These are phyloP conservation scores for Rhinichthys klamathensis DNA, from an alignment of 2,113 vertebrate genomes.

Conservation along the genomic window DNA sequence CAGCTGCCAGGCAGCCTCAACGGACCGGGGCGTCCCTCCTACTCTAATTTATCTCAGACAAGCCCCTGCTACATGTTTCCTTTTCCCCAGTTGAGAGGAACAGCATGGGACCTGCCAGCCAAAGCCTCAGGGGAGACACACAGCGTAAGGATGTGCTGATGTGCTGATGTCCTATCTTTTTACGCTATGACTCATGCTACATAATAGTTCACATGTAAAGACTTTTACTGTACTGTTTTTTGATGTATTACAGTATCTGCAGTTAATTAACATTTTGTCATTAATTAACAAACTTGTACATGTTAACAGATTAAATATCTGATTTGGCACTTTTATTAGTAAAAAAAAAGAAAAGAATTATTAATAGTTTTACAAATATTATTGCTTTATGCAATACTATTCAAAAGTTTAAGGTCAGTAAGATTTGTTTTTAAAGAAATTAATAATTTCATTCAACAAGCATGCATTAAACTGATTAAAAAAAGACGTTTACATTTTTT, in stretches of 20 bases:
- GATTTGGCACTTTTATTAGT: neutral
- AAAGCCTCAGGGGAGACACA: constrained; percentile 22
- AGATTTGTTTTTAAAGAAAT: too few relatives aligned
- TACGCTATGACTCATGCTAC: neutral
- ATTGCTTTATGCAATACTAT: too few relatives aligned
- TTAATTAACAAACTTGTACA: neutral
- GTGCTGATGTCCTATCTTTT: constrained; percentile 41
- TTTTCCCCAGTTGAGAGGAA: constrained; percentile 56
- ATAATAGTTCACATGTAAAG: constrained; percentile 3
- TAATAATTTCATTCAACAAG: too few relatives aligned
- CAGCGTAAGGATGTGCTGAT: constrained; percentile 46
- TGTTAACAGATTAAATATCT: constrained; percentile 2
- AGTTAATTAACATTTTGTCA: neutral
- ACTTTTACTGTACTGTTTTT: neutral
- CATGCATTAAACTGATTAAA: too few relatives aligned
- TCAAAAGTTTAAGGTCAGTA: too few relatives aligned
- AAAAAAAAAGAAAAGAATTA: too few relatives aligned
- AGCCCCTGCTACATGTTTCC: constrained; percentile 59
- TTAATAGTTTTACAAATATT: too few relatives aligned
- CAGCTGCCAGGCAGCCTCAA: constrained; percentile 56
- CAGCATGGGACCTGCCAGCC: constrained; percentile 48
- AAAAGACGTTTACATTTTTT: too few relatives aligned
- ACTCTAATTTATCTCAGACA: constrained; percentile 74
- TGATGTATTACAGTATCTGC: constrained; percentile 14
- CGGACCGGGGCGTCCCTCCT: constrained; percentile 67